Base-by-base conservation (phyloP, 2,797 vertebrate genomes). In the Urosaurus nigricauda region DNA sequence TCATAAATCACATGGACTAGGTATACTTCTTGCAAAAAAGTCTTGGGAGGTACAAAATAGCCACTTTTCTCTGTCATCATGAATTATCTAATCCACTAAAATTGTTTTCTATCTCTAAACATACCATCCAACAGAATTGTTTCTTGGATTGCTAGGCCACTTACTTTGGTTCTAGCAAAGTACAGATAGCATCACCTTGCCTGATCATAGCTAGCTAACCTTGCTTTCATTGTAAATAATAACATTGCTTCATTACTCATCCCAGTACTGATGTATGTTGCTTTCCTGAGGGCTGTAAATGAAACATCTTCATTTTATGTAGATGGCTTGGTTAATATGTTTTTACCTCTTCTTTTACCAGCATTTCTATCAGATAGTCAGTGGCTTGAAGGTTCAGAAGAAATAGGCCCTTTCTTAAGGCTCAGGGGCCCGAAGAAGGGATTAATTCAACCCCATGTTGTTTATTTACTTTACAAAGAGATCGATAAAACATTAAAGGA, bases 381-480 rank as follows among this genome's bases (percentile, higher is more conserved):
- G 79, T 83, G n/a, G 68, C 75, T 0, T 1, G 32, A 0, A 68
- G 0, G 5, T 58, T 21, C 24, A 11, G 47, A 13, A 78, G 32
- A 63, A 82, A 70, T 51, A 6, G 77, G 32, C 56, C 26, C 8
- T 81, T 2, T 82, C 84, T 37, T 16, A 3, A 26, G 70, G 24
- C 0, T 24, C 0, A 0, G 14, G 24, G 1, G n/a, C 1, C 53
- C 5, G 86, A 65, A 35, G 68, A 32, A 1, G 47, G 75, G 32
- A 4, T 60, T 78, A 60, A 19, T 79, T 32, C 37, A 35, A 71
- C 60, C 0, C 35, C 82, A 85, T 85, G 51, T 75, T 26, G 88
- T 89, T 82, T 89, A 86, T 12, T 94, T 83, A 85, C 92, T 91
- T 89, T 87, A 40, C 82, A 85, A 85, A 86, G 89, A 88, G 87